phyloP scores from a whole-genome alignment of 2,797 vertebrate species.

The Halcyon badia region DNA sequence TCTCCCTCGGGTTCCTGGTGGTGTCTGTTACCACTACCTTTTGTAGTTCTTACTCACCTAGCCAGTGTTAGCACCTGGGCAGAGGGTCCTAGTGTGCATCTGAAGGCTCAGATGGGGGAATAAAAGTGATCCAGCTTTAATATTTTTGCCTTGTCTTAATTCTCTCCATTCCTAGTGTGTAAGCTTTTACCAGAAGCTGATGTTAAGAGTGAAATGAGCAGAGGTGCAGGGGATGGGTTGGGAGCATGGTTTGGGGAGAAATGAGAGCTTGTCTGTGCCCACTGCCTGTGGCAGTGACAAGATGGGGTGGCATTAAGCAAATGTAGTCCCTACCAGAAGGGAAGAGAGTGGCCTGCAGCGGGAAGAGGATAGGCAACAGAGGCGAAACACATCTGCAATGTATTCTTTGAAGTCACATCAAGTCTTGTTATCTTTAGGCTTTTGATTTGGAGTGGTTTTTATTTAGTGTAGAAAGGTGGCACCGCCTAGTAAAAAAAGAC shows the following conservation, averaged over 20 bases:
- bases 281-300: neutral
- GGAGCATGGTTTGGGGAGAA: neutral
- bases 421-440: neutral
- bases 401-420: constrained; percentile 14
- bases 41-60: neutral
- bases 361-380: neutral
- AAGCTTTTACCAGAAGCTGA: neutral
- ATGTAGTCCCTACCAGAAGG: neutral
- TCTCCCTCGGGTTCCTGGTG: neutral
- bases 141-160: neutral
- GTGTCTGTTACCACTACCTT: neutral
- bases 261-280: neutral
- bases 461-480: neutral
- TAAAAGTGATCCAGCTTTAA: neutral
- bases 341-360: neutral
- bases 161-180: neutral
- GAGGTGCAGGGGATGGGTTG: neutral
- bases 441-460: neutral
- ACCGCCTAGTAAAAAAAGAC: neutral
- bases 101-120: neutral
- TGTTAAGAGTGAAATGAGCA: neutral
- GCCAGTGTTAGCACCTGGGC: neutral
- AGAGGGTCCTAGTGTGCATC: neutral
- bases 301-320: neutral
- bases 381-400: neutral